Evolutionary conservation across 1,140 invertebrate genomes (phyloP).

Genomic region (Microvelia longipes): DNA sequence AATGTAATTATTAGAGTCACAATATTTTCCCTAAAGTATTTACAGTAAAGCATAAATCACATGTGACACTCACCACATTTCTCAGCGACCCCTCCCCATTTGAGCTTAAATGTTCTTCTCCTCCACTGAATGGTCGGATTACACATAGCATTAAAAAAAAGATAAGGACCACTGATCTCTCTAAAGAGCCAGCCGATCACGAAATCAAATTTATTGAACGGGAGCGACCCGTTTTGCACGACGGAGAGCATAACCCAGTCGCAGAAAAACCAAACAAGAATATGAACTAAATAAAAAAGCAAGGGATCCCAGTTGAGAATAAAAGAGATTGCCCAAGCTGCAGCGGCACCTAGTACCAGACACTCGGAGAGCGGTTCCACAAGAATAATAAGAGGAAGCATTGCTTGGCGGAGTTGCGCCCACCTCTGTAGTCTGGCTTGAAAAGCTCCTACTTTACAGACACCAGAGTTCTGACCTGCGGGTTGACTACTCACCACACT

Average conservation of each 20-base stretch:
- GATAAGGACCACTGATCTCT: slow-evolving; percentile 73
- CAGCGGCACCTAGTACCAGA: slow-evolving; percentile 71
- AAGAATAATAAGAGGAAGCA: slow-evolving; percentile 80
- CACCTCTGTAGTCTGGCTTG: slow-evolving; percentile 78
- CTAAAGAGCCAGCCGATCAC: slow-evolving; percentile 90
- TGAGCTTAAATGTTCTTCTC: slow-evolving; percentile 68
- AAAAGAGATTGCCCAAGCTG: slow-evolving; percentile 66
- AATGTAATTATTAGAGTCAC: neutral
- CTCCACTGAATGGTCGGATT: slow-evolving; percentile 83
- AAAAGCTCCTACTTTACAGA: slow-evolving; percentile 70
- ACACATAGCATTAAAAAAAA: slow-evolving; percentile 66
- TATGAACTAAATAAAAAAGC: slow-evolving; percentile 82
- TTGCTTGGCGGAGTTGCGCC: slow-evolving; percentile 86
- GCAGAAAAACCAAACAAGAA: slow-evolving; percentile 85
- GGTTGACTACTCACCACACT: slow-evolving; percentile 69
- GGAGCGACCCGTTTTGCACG: slow-evolving; percentile 79
- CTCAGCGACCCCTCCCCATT: slow-evolving; percentile 84
- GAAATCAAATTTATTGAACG: slow-evolving; percentile 94
- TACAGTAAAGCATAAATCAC: slow-evolving; percentile 1
- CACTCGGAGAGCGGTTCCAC: slow-evolving; percentile 95
- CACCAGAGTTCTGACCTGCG: slow-evolving; percentile 82
- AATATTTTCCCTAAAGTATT: slow-evolving; percentile 1
- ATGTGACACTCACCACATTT: slow-evolving; percentile 41
- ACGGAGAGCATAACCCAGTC: slow-evolving; percentile 84
- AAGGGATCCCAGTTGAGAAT: slow-evolving; percentile 77